Base-by-base conservation (phyloP, 1,140 invertebrate species). In the Zaprionus inermis region DNA sequence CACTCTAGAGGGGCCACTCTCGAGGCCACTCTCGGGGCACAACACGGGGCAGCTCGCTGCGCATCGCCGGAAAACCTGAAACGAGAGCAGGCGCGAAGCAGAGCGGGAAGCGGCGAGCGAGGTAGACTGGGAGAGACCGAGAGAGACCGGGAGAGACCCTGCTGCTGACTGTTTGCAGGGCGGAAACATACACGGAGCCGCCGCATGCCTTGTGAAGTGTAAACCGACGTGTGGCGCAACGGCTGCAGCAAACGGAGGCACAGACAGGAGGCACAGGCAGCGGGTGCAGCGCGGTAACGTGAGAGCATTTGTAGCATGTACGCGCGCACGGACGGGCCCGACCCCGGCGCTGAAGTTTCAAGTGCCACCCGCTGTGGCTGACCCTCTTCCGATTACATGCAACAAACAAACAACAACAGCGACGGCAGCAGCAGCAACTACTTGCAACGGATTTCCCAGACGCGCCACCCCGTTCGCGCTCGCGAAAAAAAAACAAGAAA, bases 361-460 rank as follows among this genome's bases (percentile, higher is more conserved):
- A 89, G 79, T 80, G 73, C 84, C 83, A 75, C 83, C 83, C 81
- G 84, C 85, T 89, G 84, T 74, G 75, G 51, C 54, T 38, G 59
- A 64, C 75, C 89, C 85, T 89, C 85, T 90, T 89, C 85, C 78
- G 75, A 89, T 90, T 89, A 84, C 85, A 90, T 74, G 58, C 55
- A 65, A 66, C 66, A 68, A 80, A 49, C 44, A 49, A 49, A 61
- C 70, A 74, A 41, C 72, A 67, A 67, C 63, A 67, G 67, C 46
- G 59, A 63, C 58, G 67, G 58, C 51, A 76, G 24, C 32, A 52
- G 44, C 38, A 46, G 32, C 20, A 52, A 28, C 24, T 32, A 28
- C 52, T 36, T 58, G 72, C 59, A 76, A 76, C 58, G 72, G 72
- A 76, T 86, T 86, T 86, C 83, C 83, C 83, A 88, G 79, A 85